Evolutionary conservation across 2,113 vertebrate genomes (phyloP), one percentile per base, ranked within the genome.

Genomic region (Hipposideros armiger): DNA sequence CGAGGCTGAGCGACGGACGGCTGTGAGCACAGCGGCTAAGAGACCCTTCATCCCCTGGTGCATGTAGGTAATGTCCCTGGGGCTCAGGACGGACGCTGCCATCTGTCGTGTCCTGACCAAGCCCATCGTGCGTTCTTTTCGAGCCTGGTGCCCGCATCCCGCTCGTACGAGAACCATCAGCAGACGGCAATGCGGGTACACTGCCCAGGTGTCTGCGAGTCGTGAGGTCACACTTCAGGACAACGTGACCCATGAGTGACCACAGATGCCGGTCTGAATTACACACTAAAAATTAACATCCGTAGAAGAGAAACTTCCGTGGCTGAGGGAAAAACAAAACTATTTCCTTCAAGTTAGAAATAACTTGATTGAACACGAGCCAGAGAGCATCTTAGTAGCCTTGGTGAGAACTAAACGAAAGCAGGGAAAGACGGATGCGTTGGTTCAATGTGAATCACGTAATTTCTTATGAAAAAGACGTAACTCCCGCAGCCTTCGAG

Each of bases 381-480:
- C 81, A 67, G 80, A 40, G 92, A 92, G 80, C 42, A 94, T 92
- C 81, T 91, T 89, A 72, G 10, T 52, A 85, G 91, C 64, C 69
- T 92, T 45, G 42, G 30, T n/a, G 22, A 22, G 36, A 84, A 93
- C 95, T 89, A 90, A 88, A 93, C 69, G 89, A 96, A 98, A 91
- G 70, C 17, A 95, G 84, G 42, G 89, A 97, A 97, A 88, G 96
- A 95, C 85, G 90, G 94, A 97, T 87, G 97, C 88, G 89, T 93
- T 80, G 77, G 19, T 94, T 97, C 91, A 96, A 97, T 97, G 26
- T 90, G 80, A 96, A 88, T 82, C 58, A 13, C 30, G 56, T 7
- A 69, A 42, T 42, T 74, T 91, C 62, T 83, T 42, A 66, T 76
- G 91, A 89, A 95, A 90, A 92, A 90, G 17, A 92, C 95, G 24